Percentiles rank a stretch among this genome's conserved stretches.
phyloP scores from a whole-genome alignment of 2,797 vertebrate species.

The Anomalospiza imberbis region DNA sequence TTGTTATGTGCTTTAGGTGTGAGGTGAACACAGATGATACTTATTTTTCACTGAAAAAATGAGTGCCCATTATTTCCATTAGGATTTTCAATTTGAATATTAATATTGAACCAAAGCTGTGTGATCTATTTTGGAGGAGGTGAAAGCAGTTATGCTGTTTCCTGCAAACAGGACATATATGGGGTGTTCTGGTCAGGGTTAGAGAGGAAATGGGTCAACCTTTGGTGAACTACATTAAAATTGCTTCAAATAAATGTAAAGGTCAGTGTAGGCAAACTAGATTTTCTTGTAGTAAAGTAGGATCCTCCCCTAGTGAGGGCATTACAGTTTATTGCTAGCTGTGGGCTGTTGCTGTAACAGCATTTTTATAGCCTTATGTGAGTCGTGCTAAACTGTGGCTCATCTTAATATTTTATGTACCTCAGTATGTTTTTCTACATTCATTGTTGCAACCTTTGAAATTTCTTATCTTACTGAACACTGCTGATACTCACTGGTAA shows the following conservation, averaged over 20 bases:
- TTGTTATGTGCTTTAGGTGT: neutral
- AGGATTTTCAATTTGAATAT: neutral
- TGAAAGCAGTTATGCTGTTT: neutral
- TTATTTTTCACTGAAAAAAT: neutral
- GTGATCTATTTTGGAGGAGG: neutral
- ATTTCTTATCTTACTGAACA: neutral
- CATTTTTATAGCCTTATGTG: constrained; percentile 11
- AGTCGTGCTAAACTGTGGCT: constrained; percentile 17
- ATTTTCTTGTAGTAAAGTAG: constrained; percentile 20
- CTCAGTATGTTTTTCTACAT: constrained; percentile 30
- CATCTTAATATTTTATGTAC: constrained; percentile 47
- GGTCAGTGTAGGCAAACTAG: constrained; percentile 28
- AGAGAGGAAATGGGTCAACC: neutral
- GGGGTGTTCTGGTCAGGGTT: neutral
- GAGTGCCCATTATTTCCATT: neutral
- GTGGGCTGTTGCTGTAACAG: constrained; percentile 41
- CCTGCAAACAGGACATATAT: neutral
- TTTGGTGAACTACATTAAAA: constrained; percentile 16
- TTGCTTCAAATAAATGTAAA: constrained; percentile 21
- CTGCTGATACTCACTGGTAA: neutral
- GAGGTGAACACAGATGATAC: neutral
- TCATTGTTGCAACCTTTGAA: constrained; percentile 2
- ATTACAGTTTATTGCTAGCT: constrained; percentile 56
- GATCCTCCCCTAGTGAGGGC: constrained; percentile 9
- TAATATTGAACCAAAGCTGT: neutral